A percentile compares a stretch with the other conserved stretches of the same genome.
Conservation (phyloP, 2,888 invertebrate genomes). For the Carterocephalus palaemon region DNA sequence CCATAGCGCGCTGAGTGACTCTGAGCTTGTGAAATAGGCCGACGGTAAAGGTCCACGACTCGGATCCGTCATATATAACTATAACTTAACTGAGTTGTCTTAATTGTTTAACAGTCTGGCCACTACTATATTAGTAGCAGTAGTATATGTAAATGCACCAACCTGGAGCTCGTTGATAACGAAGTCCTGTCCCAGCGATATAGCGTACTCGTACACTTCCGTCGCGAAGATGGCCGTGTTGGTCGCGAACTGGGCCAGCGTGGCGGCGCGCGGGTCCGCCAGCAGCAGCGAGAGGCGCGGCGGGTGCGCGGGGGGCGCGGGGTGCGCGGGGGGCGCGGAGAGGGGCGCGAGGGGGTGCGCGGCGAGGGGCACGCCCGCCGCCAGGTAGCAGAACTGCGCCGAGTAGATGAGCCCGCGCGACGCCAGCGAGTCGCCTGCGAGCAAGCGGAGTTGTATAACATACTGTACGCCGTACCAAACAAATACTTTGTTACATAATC, state of each 20-base stretch:
- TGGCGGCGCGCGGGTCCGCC: slow-evolving; percentile 81
- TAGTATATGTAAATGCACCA: slow-evolving; percentile 26
- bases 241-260: slow-evolving; percentile 84
- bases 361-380: slow-evolving; percentile 85
- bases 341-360: slow-evolving; percentile 54
- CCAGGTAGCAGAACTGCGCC: slow-evolving; percentile 97
- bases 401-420: slow-evolving; percentile 90
- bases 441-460: neutral
- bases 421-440: slow-evolving; percentile 82
- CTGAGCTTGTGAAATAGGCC: too few relatives aligned
- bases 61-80: too few relatives aligned
- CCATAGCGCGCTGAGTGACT: too few relatives aligned
- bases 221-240: slow-evolving; percentile 95
- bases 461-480: neutral
- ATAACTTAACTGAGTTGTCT: too few relatives aligned
- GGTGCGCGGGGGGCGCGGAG: slow-evolving; percentile 58
- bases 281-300: slow-evolving; percentile 89
- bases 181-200: slow-evolving; percentile 86
- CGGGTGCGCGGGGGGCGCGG: slow-evolving; percentile 44
- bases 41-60: too few relatives aligned
- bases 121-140: neutral
- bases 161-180: slow-evolving; percentile 87
- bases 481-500: neutral
- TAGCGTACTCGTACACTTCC: slow-evolving; percentile 96
- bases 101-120: too few relatives aligned